Evolutionary conservation across 2,888 invertebrate genomes (phyloP), one percentile per base, ranked within the genome.

Genomic region (Hydraecia micacea): DNA sequence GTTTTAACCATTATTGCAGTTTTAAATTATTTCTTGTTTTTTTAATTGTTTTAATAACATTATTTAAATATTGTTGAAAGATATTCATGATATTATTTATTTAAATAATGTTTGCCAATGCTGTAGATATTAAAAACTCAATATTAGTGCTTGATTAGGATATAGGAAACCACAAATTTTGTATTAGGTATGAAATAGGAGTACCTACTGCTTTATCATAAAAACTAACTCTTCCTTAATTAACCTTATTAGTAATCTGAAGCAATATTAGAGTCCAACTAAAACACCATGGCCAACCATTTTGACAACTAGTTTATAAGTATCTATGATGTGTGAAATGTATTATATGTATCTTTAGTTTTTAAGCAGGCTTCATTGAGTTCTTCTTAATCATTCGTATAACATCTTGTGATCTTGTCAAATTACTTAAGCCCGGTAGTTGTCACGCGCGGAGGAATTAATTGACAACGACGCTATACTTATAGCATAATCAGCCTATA

Each of bases 221-320:
- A 58, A 68, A n/a, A 75, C n/a, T 8, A 15, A 42, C 36, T 73
- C 9, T 63, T 32, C 36, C 8, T 46, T 49, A 2, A 11, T 55
- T 28, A 46, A 75, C 15, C 58, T 36, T 49, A 21, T 52, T 39
- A n/a, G 46, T n/a, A 73, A 73, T 42, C 42, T 18, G 2, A 72
- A 65, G 73, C 46, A 55, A 73, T 65, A n/a, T 62, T 42, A 52
- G 15, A 28, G 18, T 80, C 21, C 18, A 21, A 36, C 25, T 5
- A 32, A 15, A 42, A 49, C n/a, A 55, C 46, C 1, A 5, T n/a
- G n/a, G 32, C 15, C 6, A 2, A 21, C 15, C 49, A 32, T n/a
- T 74, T 81, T 36, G 13, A 60, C 67, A 76, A 62, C 55, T 82
- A 76, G 62, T 82, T 68, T 21, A 36, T 46, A n/a, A n/a, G n/a